Evolutionary conservation across 2,888 invertebrate genomes (phyloP).

Genomic region (Oligia fasciuncula): DNA sequence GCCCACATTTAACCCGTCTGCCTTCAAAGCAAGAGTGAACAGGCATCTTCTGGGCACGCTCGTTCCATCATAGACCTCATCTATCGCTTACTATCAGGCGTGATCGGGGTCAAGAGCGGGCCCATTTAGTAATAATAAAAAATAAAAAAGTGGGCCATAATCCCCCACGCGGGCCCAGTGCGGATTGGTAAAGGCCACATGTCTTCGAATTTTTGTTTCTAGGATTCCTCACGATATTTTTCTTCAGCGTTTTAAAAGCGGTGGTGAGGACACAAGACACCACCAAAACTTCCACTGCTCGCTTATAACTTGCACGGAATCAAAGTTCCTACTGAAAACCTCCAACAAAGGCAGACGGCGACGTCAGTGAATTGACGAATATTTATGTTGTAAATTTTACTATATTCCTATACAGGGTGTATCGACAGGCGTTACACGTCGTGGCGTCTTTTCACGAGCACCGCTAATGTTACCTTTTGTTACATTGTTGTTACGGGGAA

Average conservation of each 20-base stretch:
- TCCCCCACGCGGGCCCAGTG: too few relatives aligned
- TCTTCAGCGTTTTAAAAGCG: background rate
- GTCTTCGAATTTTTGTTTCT: too few relatives aligned
- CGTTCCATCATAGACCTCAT: too few relatives aligned
- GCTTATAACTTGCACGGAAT: slow-evolving; percentile 61
- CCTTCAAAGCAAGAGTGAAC: too few relatives aligned
- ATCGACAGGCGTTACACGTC: slow-evolving; percentile 64
- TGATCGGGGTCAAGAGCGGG: too few relatives aligned
- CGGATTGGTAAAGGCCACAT: too few relatives aligned
- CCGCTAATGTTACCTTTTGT: slow-evolving; percentile 60
- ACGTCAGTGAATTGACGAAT: slow-evolving; percentile 83
- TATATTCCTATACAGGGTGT: slow-evolving; percentile 66
- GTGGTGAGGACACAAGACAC: background rate
- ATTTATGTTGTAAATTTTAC: slow-evolving; percentile 83
- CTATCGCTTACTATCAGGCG: too few relatives aligned
- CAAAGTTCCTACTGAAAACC: slow-evolving; percentile 70
- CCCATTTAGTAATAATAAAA: too few relatives aligned
- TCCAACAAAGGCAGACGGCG: slow-evolving; percentile 78
- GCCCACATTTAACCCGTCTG: too few relatives aligned
- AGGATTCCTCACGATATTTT: background rate
- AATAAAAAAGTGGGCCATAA: too few relatives aligned
- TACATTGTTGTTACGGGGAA: slow-evolving; percentile 36
- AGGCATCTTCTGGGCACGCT: too few relatives aligned
- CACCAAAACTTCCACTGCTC: background rate
- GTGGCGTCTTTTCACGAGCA: slow-evolving; percentile 58